Conservation (phyloP, 2,113 vertebrate species). For the Paramormyrops kingsleyae region DNA sequence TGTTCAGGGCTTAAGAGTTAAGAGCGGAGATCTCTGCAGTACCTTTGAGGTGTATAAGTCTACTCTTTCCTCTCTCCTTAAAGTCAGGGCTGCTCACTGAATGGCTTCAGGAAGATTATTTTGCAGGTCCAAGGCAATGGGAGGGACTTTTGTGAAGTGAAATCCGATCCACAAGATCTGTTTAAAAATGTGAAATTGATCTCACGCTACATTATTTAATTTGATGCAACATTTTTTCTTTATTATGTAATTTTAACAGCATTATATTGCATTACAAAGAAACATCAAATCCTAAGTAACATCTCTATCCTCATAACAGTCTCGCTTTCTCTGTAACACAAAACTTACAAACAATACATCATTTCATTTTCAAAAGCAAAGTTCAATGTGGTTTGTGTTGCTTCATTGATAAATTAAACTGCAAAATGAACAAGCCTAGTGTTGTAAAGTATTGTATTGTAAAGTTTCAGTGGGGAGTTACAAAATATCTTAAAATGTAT, state of each 20-base stretch:
- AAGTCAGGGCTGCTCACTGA: background rate
- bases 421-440: background rate
- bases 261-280: background rate
- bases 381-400: background rate
- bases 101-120: background rate
- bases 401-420: background rate
- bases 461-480: background rate
- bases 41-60: background rate
- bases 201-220: background rate
- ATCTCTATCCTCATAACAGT: background rate
- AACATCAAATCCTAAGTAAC: background rate
- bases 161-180: background rate
- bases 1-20: constrained; percentile 1
- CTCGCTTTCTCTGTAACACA: background rate
- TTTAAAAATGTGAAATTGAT: constrained; percentile 5
- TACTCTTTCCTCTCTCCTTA: background rate
- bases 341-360: background rate
- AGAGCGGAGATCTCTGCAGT: background rate
- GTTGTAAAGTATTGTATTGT: background rate
- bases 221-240: background rate
- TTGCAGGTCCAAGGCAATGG: background rate
- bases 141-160: background rate
- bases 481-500: background rate
- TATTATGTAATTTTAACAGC: background rate
- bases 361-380: background rate